Evolutionary conservation across 1,140 invertebrate genomes (phyloP), one percentile per base, ranked within the genome.

Genomic region (Polyergus mexicanus): DNA sequence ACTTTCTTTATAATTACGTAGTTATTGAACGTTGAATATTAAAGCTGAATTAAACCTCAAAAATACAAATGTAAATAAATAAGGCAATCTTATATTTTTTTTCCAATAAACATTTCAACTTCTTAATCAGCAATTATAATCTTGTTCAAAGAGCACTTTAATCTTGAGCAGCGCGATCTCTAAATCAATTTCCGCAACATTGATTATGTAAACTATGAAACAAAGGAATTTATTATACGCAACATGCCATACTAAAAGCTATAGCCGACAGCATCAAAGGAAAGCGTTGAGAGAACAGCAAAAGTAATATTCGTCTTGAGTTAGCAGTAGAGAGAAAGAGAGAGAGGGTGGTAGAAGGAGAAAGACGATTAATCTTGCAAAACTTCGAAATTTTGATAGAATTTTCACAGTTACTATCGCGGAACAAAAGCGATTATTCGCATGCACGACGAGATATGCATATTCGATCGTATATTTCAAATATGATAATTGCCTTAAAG

Each of bases 201-300:
- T 38, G 35, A 74, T 74, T 60, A 75, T 3, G 16, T 25, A 62
- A 72, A 56, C 54, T 72, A 54, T 56, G 51, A 16, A 69, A 69
- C 25, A 28, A 13, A 72, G 51, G 56, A 72, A 56, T 2, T 62
- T 22, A 13, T 44, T 44, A 25, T 22, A 51, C 28, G 8, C 41
- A 76, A 76, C 22, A 41, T 62, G 22, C 28, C 56, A n/a, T 25
- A 19, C 6, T 41, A 62, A 16, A 28, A 62, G 62, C 54, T 41
- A 76, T 44, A 76, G 5, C 7, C 54, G 54, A 56, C 25, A 58
- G 47, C 10, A 19, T 8, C 6, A 10, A 44, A 44, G 3, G n/a
- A 38, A 60, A 58, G 32, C n/a, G 25, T 6, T 8, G 22, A 60
- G 7, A 71, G 8, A 54, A 54, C 0, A 51, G 47, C 41, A 47